A percentile compares a stretch with the other conserved stretches of the same genome.
These are phyloP conservation scores for Dasypogon diadema DNA, from an alignment of 2,888 invertebrate species.

Conservation along the genomic window DNA sequence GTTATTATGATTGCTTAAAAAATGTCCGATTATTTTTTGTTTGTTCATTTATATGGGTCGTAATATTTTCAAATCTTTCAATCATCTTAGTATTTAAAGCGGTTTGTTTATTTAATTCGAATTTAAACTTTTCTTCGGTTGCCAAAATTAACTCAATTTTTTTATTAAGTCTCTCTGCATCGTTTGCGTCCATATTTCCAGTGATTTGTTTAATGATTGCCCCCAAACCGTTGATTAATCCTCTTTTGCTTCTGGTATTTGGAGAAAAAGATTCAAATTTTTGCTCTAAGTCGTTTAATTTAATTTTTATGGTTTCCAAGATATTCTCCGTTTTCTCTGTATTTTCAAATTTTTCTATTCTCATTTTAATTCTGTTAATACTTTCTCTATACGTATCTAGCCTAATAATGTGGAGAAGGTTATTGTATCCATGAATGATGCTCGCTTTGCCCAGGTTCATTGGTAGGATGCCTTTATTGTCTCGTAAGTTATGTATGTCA, in stretches of 20 bases:
- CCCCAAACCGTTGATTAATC: conserved; percentile 23
- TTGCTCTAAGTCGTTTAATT: not conserved
- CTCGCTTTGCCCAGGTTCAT: not conserved
- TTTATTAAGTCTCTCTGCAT: not conserved
- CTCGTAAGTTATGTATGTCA: not conserved
- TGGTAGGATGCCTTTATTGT: not conserved
- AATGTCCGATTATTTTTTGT: not conserved
- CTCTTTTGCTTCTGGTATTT: too few relatives aligned
- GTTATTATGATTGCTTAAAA: not conserved
- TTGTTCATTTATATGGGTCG: too few relatives aligned
- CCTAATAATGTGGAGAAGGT: conserved; percentile 2
- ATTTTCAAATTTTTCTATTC: not conserved
- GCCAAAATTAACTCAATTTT: not conserved
- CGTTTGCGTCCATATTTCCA: conserved; percentile 21
- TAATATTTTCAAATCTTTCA: conserved; percentile 17
- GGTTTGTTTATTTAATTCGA: conserved; percentile 8
- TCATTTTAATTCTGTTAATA: not conserved
- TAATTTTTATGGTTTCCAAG: conserved; percentile 4
- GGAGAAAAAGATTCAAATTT: not conserved
- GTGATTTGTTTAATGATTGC: conserved; percentile 13
- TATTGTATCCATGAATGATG: conserved; percentile 1
- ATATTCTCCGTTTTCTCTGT: too few relatives aligned
- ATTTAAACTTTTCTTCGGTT: not conserved
- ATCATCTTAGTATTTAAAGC: conserved; percentile 14
- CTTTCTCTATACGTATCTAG: not conserved